phyloP scores from a whole-genome alignment of 2,113 vertebrate genomes.

The Scytalopus superciliaris region DNA sequence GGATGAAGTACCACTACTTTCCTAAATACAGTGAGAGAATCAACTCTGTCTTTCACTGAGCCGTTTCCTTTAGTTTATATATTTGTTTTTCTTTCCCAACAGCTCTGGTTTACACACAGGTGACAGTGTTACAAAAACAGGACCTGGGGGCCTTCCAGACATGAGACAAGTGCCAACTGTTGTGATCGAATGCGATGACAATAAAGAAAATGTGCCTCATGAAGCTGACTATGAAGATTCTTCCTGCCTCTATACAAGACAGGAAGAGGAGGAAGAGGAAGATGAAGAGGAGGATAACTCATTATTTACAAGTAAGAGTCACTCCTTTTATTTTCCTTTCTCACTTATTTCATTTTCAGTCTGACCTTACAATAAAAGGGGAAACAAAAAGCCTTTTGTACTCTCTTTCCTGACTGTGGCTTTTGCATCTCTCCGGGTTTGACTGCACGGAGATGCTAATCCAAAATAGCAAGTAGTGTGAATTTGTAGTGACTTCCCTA shows the following conservation, averaged over 20 bases:
- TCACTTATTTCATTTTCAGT: background rate
- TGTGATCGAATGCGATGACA: constrained; percentile 94
- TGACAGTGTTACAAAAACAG: constrained; percentile 76
- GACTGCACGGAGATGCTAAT: background rate
- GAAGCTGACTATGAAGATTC: constrained; percentile 93
- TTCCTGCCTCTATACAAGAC: constrained; percentile 90
- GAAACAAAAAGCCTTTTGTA: background rate
- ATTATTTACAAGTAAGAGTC: constrained; percentile 85
- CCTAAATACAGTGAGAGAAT: background rate
- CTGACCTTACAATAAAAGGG: background rate
- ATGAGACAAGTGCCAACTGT: constrained; percentile 92
- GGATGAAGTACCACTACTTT: background rate
- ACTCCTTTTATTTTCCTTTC: background rate
- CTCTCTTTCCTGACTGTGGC: background rate
- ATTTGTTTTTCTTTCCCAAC: constrained; percentile 55
- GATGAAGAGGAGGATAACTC: constrained; percentile 90
- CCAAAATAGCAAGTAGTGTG: background rate
- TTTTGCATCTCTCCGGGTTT: background rate
- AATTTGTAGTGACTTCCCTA: background rate
- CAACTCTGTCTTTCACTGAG: background rate
- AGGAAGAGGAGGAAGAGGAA: constrained; percentile 88
- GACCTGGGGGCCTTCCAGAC: constrained; percentile 84
- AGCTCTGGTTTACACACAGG: constrained; percentile 87
- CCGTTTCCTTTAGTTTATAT: background rate
- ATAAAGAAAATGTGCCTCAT: constrained; percentile 98